Base-by-base conservation (phyloP, 2,888 invertebrate genomes). In the Syritta pipiens region DNA sequence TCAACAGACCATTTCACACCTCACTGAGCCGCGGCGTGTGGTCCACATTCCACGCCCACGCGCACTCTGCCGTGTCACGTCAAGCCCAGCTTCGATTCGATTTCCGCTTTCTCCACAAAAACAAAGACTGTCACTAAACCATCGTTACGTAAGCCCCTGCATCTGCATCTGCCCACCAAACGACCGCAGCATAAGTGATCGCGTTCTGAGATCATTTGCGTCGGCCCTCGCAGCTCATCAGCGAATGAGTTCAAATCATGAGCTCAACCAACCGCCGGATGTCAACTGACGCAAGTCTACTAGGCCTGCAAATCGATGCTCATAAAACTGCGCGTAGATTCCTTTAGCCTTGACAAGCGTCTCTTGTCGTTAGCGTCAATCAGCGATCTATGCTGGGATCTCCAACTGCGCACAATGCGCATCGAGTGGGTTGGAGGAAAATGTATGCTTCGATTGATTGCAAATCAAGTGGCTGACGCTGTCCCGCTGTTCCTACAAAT, bases 401-500 rank as follows among this genome's bases (percentile, higher is more conserved):
- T 57, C 32, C 30, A 65, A 65, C 32, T 26, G 59, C 17, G 63
- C 71, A 76, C 55, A 60, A 46, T 37, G 35, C 24, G 14, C 20
- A 4, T 12, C 5, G 22, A 12, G 55, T 60, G 60, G 51, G 75
- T 68, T 60, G 68, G 77, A 72, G 44, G 72, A 65, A 53, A 71
- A 77, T 77, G 59, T 72, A 60, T 72, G 53, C 48, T 67, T 60
- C 77, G 53, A 72, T 77, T 77, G 65, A 72, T 77, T 77, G 77
- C 48, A 59, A 77, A 65, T 60, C 59, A 14, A 26, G 28, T 14
- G 19, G 19, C 9, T 9, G 22, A 1, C 10, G 32, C 12, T 12
- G 32, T 22, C 32, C 53, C 10, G 24, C 68, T 57, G 62, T 59
- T 71, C 63, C 51, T 71, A 55, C 72, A 77, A 77, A 72, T 77